Evolutionary conservation across 2,888 invertebrate genomes (phyloP).

Genomic region (Metallyticus violacea): DNA sequence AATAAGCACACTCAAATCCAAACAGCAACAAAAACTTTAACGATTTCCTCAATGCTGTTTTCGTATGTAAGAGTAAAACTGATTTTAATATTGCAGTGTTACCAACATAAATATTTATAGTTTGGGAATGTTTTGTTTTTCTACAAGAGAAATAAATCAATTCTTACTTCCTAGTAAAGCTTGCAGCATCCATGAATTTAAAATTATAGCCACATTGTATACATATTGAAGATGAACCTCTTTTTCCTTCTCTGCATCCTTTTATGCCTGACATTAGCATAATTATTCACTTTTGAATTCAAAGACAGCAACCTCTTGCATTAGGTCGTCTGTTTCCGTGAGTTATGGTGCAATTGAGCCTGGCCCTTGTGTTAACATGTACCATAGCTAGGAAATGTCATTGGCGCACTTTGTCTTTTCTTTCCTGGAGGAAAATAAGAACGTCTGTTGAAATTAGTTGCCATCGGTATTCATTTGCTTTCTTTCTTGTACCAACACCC

Average conservation of each 20-base stretch:
- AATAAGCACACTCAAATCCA: neutral
- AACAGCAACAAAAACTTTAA: neutral
- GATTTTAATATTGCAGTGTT: neutral
- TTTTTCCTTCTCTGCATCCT: neutral
- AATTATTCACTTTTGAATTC: neutral
- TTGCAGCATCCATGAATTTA: neutral
- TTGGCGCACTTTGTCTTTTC: neutral
- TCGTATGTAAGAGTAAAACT: neutral
- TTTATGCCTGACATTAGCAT: neutral
- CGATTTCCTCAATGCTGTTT: neutral
- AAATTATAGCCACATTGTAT: neutral
- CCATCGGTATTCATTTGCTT: neutral
- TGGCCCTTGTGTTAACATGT: neutral
- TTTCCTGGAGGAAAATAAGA: neutral
- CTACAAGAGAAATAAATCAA: neutral
- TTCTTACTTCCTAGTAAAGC: neutral
- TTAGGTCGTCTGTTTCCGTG: neutral
- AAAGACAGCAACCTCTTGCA: neutral
- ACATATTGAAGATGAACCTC: neutral
- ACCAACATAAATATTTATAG: neutral
- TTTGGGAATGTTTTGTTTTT: neutral
- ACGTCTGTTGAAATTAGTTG: neutral
- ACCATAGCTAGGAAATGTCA: neutral
- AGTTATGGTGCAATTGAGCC: neutral
- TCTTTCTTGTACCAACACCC: neutral